phyloP scores from a whole-genome alignment of 2,888 invertebrate species.

The Trissoscelio sp. region DNA sequence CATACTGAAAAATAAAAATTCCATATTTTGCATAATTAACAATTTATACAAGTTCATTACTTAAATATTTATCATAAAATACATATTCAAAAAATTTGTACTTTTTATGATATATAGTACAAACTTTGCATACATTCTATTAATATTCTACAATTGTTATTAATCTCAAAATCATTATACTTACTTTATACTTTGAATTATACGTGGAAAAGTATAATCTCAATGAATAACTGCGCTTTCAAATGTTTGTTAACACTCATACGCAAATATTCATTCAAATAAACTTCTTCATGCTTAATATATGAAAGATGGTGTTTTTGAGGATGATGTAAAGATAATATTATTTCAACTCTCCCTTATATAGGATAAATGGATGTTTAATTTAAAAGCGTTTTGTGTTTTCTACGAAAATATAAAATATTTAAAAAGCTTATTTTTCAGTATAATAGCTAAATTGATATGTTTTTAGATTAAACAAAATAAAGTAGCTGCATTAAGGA shows the following conservation, averaged over 20 bases:
- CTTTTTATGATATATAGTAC: not conserved
- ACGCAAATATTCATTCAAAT: conserved; percentile 17
- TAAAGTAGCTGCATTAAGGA: not conserved
- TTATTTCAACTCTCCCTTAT: no score
- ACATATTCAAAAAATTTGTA: not conserved
- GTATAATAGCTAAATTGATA: no score
- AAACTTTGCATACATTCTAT: not conserved
- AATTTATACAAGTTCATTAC: not conserved
- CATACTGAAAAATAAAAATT: no score
- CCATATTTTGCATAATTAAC: not conserved
- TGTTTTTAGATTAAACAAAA: no score
- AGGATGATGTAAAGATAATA: not conserved
- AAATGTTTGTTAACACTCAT: conserved; percentile 24
- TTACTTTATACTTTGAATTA: not conserved
- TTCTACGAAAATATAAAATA: no score
- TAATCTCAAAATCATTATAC: no score
- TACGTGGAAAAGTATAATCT: conserved; percentile 1
- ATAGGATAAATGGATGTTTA: no score
- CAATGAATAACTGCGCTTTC: conserved; percentile 7
- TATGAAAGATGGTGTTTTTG: conserved; percentile 10
- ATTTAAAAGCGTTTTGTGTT: no score
- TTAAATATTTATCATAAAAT: not conserved
- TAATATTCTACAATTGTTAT: no score
- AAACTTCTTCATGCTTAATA: conserved; percentile 2
- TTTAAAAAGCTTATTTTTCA: no score